Conservation (phyloP, 1,140 invertebrate genomes). For the Protaetia brevitarsis region DNA sequence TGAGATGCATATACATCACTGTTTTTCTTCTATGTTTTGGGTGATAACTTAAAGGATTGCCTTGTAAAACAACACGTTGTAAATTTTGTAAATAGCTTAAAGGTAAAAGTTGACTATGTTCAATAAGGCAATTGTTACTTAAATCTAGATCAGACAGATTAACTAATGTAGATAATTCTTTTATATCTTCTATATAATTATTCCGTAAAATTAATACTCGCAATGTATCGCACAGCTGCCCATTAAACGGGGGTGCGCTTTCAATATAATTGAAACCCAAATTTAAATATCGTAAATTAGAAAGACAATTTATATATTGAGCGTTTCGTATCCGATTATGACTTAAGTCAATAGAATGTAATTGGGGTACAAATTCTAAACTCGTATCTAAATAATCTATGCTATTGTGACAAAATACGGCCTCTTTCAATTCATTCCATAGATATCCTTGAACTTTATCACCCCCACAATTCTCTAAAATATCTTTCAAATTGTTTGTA, state of each 20-base stretch:
- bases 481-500: conserved; percentile 48
- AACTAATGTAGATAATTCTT: conserved; percentile 47
- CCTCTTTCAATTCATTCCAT: conserved; percentile 59
- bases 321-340: conserved; percentile 58
- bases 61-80: conserved; percentile 54
- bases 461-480: conserved; percentile 57
- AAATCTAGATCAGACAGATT: conserved; percentile 59
- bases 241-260: conserved; percentile 54
- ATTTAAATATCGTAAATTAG: conserved; percentile 61
- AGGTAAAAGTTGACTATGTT: conserved; percentile 56
- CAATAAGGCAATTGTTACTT: conserved; percentile 62
- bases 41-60: conserved; percentile 62
- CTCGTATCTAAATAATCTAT: conserved; percentile 55
- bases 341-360: conserved; percentile 60
- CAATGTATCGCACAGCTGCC: conserved; percentile 42
- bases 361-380: conserved; percentile 57
- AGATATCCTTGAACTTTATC: conserved; percentile 58
- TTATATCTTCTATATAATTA: conserved; percentile 51
- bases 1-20: conserved; percentile 57
- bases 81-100: conserved; percentile 55
- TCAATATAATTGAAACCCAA: conserved; percentile 61
- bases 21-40: conserved; percentile 55
- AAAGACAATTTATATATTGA: conserved; percentile 52
- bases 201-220: conserved; percentile 42
- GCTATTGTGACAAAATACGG: conserved; percentile 59